Evolutionary conservation across 2,888 invertebrate species (phyloP).

Genomic region (Clunio marinus): DNA sequence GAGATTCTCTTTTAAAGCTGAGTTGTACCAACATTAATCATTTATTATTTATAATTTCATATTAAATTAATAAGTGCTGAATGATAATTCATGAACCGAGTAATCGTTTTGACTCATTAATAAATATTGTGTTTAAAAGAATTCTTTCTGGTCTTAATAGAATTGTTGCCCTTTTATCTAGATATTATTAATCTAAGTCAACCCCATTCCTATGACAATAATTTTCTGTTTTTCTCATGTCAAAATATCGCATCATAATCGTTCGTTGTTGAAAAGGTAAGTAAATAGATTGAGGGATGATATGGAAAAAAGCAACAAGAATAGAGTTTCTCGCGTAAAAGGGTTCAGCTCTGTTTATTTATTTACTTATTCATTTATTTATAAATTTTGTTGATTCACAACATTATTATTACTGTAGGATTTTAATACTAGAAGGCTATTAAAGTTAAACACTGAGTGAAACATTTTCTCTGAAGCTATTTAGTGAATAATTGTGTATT

Average conservation of each 20-base stretch:
- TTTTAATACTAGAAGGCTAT: slow-evolving; percentile 14
- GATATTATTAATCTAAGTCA: too few relatives aligned
- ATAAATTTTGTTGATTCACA: slow-evolving; percentile 9
- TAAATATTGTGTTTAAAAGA: neutral
- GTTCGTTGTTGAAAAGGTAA: too few relatives aligned
- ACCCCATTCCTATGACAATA: too few relatives aligned
- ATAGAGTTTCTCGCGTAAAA: neutral
- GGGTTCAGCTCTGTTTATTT: neutral
- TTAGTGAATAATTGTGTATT: slow-evolving; percentile 15
- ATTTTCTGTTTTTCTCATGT: too few relatives aligned
- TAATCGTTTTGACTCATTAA: slow-evolving; percentile 27
- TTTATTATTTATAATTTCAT: too few relatives aligned
- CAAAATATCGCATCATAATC: too few relatives aligned
- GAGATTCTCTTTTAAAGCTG: too few relatives aligned
- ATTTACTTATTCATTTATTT: neutral
- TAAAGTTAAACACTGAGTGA: slow-evolving; percentile 30
- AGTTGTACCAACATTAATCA: too few relatives aligned
- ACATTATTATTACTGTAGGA: slow-evolving; percentile 11
- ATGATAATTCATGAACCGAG: neutral
- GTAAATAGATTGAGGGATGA: slow-evolving; percentile 34
- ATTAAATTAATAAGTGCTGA: too few relatives aligned
- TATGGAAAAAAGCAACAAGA: neutral
- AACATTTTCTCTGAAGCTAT: slow-evolving; percentile 19
- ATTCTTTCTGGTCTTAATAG: too few relatives aligned
- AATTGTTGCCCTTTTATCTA: too few relatives aligned